phyloP scores from a whole-genome alignment of 2,797 vertebrate species.

The Microchirus variegatus region DNA sequence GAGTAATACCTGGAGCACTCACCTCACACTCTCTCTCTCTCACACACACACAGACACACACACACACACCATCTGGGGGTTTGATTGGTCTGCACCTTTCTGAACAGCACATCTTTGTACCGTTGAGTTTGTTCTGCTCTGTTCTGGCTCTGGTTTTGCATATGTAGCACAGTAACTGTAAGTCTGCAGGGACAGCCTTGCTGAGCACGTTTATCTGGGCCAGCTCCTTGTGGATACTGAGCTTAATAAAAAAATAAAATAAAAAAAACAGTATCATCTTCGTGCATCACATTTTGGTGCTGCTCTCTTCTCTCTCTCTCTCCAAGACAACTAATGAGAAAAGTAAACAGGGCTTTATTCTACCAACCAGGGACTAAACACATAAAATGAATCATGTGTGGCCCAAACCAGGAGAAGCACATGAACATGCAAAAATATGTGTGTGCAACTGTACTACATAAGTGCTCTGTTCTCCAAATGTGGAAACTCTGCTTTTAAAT shows the following conservation, averaged over 20 bases:
- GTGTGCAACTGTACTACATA: not conserved
- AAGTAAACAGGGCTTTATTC: constrained; percentile 47
- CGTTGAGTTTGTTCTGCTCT: constrained; percentile 46
- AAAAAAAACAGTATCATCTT: constrained; percentile 35
- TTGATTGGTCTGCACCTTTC: constrained; percentile 52
- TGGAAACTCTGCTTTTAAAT: too few relatives aligned
- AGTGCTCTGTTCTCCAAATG: not conserved
- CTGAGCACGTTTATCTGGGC: constrained; percentile 75
- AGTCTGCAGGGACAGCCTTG: constrained; percentile 64
- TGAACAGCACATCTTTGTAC: constrained; percentile 48
- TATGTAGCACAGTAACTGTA: constrained; percentile 69
- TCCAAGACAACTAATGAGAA: constrained; percentile 37
- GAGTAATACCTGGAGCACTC: too few relatives aligned
- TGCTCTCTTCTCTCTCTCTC: constrained; percentile 33
- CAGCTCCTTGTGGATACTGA: constrained; percentile 68
- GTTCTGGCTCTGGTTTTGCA: constrained; percentile 60
- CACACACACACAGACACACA: constrained; percentile 14
- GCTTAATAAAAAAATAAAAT: constrained; percentile 69
- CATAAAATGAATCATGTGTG: constrained; percentile 17
- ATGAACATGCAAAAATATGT: constrained; percentile 4
- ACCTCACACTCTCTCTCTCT: too few relatives aligned
- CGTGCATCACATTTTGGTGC: constrained; percentile 44
- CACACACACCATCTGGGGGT: constrained; percentile 20
- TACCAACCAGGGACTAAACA: constrained; percentile 29
- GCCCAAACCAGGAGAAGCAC: constrained; percentile 4